Conservation (phyloP, 1,140 invertebrate genomes). For the Leptestheria dahalacensis region DNA sequence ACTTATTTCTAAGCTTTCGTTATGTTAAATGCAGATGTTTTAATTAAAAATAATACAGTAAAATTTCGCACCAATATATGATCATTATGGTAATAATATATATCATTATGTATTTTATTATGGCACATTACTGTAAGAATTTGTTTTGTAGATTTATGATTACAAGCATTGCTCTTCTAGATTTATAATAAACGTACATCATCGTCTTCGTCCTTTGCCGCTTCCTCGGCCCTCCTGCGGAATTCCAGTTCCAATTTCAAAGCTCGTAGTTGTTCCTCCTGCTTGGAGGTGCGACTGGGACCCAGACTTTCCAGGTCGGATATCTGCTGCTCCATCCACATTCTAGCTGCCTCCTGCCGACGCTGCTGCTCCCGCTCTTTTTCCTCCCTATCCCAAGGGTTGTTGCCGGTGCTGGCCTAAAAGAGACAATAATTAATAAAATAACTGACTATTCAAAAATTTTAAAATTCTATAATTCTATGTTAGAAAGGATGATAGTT, state of each 20-base stretch:
- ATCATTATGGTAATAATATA: neutral
- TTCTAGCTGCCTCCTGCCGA: conserved; percentile 47
- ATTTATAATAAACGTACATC: conserved; percentile 28
- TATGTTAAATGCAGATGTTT: conserved; percentile 21
- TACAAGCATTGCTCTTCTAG: too few species aligned
- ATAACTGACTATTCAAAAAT: too few species aligned
- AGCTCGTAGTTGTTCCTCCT: conserved; percentile 71
- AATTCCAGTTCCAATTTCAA: conserved; percentile 74
- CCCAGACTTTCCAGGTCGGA: conserved; percentile 46
- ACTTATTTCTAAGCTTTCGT: too few species aligned
- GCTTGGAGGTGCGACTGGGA: conserved; percentile 50
- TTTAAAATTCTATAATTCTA: too few species aligned
- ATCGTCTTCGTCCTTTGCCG: conserved; percentile 57
- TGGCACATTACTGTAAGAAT: too few species aligned
- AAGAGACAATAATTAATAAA: too few species aligned
- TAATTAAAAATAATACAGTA: neutral
- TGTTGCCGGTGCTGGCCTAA: conserved; percentile 24
- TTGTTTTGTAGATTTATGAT: too few species aligned
- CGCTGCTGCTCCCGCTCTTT: conserved; percentile 57
- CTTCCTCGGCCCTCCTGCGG: conserved; percentile 65
- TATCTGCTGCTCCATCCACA: conserved; percentile 70
- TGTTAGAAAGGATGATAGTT: too few species aligned
- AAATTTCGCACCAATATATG: neutral
- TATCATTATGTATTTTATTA: conserved; percentile 2
- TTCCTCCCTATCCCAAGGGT: conserved; percentile 79